A percentile compares a stretch with the other conserved stretches of the same genome.
These are phyloP conservation scores for Leistus spinibarbis DNA, from an alignment of 2,888 invertebrate genomes.

Conservation along the genomic window DNA sequence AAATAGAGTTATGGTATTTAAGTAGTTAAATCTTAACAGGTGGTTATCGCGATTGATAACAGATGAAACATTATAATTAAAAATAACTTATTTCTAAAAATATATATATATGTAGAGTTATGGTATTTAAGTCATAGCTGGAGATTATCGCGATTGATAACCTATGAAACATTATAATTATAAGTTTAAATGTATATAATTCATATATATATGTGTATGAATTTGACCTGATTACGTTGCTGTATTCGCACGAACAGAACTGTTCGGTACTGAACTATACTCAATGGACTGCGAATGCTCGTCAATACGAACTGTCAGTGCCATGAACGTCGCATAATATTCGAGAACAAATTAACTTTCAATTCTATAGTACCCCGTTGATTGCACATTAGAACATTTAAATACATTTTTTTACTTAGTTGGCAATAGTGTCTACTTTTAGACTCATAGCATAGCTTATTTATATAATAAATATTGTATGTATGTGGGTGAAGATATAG, in stretches of 20 bases:
- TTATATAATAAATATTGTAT: no score
- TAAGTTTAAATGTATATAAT: neutral
- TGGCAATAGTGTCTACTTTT: no score
- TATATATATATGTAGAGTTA: neutral
- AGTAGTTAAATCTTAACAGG: no score
- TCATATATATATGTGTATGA: neutral
- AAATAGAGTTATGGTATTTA: no score
- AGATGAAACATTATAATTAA: no score
- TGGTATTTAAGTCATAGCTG: neutral
- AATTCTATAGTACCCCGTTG: neutral
- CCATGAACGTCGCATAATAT: constrained; percentile 16
- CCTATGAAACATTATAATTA: neutral
- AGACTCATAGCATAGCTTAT: neutral
- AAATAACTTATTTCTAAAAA: no score
- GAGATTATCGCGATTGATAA: neutral
- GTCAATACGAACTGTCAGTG: constrained; percentile 39
- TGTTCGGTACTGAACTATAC: no score
- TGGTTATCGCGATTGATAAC: no score
- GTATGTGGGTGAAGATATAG: no score
- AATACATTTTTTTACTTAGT: neutral
- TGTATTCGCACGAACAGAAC: constrained; percentile 3
- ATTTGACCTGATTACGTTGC: neutral
- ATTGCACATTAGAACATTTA: constrained; percentile 3
- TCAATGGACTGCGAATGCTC: constrained; percentile 38
- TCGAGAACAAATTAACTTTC: constrained; percentile 8